Conservation (phyloP, 2,113 vertebrate genomes). For the Etia nguti region DNA sequence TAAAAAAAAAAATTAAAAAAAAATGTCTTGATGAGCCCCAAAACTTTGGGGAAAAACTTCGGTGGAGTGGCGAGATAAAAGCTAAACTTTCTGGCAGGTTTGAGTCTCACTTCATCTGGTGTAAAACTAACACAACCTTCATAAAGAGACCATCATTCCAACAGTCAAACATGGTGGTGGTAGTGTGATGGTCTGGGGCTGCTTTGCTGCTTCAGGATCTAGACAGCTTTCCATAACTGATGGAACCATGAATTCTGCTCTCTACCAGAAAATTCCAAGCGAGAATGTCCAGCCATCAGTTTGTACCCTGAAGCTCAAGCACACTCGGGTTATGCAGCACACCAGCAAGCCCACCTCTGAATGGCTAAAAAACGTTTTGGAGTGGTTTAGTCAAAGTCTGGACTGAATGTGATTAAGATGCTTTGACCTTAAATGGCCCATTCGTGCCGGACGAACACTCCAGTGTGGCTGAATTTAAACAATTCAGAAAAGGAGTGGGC, state of each 20-base stretch:
- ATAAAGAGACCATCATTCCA: accelerated
- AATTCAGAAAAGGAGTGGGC: not conserved
- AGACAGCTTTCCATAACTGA: not conserved
- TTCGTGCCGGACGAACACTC: not conserved
- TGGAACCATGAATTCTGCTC: not conserved
- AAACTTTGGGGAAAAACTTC: not conserved
- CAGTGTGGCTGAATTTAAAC: not conserved
- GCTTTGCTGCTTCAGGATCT: not conserved
- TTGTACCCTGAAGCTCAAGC: not conserved
- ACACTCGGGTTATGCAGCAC: not conserved
- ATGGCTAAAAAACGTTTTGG: not conserved
- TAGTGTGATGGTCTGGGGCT: not conserved
- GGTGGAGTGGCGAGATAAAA: accelerated
- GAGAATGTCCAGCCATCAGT: not conserved
- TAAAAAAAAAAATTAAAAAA: not conserved
- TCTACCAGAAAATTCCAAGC: accelerated
- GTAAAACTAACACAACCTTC: not conserved
- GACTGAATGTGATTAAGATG: not conserved
- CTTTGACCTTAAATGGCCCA: not conserved
- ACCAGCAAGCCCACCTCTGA: not conserved
- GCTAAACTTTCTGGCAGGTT: not conserved
- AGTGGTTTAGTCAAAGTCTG: not conserved
- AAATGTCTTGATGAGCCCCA: not conserved
- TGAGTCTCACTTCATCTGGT: not conserved
- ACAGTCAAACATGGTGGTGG: accelerated